phyloP scores from a whole-genome alignment of 2,888 invertebrate species.

The Agrochola circellaris region DNA sequence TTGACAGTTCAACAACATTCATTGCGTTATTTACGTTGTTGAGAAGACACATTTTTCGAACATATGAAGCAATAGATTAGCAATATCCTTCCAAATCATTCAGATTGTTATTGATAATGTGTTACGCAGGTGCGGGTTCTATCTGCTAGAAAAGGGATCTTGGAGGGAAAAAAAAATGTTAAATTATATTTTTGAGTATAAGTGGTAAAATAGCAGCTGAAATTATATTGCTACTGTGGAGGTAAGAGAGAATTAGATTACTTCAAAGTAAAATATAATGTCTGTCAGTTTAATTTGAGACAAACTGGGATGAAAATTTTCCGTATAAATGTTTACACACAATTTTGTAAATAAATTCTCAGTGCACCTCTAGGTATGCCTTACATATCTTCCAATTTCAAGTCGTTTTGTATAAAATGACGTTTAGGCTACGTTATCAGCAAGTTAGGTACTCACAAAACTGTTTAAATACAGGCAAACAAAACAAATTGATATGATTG shows the following conservation, averaged over 20 bases:
- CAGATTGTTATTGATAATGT: no score
- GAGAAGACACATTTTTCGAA: no score
- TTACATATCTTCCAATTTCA: background rate
- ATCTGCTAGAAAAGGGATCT: background rate
- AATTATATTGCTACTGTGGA: background rate
- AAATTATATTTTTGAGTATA: background rate
- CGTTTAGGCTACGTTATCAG: background rate
- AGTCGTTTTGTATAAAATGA: background rate
- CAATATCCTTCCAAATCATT: no score
- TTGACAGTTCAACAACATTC: no score
- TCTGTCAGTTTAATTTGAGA: background rate
- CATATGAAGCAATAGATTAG: no score
- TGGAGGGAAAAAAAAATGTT: background rate
- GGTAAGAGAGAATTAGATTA: no score
- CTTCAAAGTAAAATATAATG: background rate
- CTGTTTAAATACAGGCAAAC: no score
- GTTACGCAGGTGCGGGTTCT: background rate
- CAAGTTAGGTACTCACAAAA: background rate
- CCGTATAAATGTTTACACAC: background rate
- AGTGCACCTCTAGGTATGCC: background rate
- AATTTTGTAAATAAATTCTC: background rate
- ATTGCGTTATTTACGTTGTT: no score
- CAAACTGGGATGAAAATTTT: background rate
- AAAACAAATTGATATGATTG: background rate
- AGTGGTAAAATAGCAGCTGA: background rate